Base-by-base conservation (phyloP, 2,888 invertebrate genomes). In the Cristatella mucedo region DNA sequence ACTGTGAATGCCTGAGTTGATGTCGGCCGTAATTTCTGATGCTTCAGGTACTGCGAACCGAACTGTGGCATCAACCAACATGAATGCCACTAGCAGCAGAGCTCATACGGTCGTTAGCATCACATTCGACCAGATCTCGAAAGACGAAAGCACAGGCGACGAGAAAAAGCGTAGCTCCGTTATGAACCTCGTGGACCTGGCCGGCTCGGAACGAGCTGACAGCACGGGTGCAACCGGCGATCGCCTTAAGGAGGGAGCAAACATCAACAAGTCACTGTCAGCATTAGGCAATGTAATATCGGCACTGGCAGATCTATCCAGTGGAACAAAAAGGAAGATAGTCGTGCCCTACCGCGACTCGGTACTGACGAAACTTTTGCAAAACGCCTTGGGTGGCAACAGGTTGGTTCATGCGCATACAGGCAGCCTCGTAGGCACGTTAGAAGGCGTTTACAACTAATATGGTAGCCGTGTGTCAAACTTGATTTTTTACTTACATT, bases 221-320 rank as follows among this genome's bases (percentile, higher is more conserved):
- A 63, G 61, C 43, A 66, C 66, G 16, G 66, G 66, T 4, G 66
- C 66, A 11, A 65, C 64, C 15, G 66, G 66, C 4, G 66, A 66
- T 49, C 46, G 66, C 21, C 47, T 66, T 29, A 66, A 66, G 43
- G 66, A 66, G 47, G 65, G 66, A 19, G 66, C 66, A 38, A 66
- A 66, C 45, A 66, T 66, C 47, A 66, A 66, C 50, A 61, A 59
- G 44, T 66, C 66, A 9, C 49, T 66, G 15, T 66, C 66, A 15
- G 63, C 65, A 4, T 53, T 66, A 0, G 65, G 66, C 16, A 66
- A 66, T 46, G 66, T 66, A 40, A 66, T 66, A 24, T 64, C 66
- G 63, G 66, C 66, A 9, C 47, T 66, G 44, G 66, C 66, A 34
- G 66, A 66, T 30, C 45, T 54, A 29, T 62, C 65, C 1, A 53